Evolutionary conservation across 2,888 invertebrate genomes (phyloP).

Genomic region (Dorcus hopei): DNA sequence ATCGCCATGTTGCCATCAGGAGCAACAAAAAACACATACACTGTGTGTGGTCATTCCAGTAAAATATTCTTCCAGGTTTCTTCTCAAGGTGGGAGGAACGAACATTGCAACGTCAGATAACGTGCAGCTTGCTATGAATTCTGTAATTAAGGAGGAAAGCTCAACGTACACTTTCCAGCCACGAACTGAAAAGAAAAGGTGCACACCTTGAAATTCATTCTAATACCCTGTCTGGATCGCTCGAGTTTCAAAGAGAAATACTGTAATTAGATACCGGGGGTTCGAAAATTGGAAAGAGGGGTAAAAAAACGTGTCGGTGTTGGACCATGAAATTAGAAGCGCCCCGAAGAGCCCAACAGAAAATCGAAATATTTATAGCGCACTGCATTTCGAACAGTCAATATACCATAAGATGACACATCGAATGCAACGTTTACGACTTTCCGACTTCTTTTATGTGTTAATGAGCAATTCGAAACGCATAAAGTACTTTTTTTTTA

Average conservation of each 20-base stretch:
- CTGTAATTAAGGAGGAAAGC: slow-evolving; percentile 30
- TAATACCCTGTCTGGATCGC: slow-evolving; percentile 18
- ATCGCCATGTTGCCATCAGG: slow-evolving; percentile 10
- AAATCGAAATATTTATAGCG: slow-evolving; percentile 39
- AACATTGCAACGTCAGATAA: slow-evolving; percentile 33
- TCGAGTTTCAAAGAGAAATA: slow-evolving; percentile 42
- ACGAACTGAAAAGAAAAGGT: slow-evolving; percentile 24
- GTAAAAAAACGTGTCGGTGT: slow-evolving; percentile 38
- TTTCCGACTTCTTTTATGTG: slow-evolving; percentile 32
- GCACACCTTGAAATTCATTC: slow-evolving; percentile 19
- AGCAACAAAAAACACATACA: slow-evolving; percentile 22
- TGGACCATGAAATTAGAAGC: slow-evolving; percentile 47
- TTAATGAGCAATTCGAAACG: slow-evolving; percentile 29
- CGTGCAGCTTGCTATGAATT: slow-evolving; percentile 29
- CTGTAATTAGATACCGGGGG: slow-evolving; percentile 45
- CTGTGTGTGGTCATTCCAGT: slow-evolving; percentile 36
- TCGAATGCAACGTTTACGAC: slow-evolving; percentile 29
- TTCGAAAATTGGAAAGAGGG: slow-evolving; percentile 42
- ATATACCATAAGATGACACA: slow-evolving; percentile 29
- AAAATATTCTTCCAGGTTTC: slow-evolving; percentile 38
- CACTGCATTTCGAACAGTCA: slow-evolving; percentile 25
- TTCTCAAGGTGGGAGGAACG: slow-evolving; percentile 30
- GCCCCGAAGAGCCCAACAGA: slow-evolving; percentile 40
- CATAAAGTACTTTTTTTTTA: slow-evolving; percentile 23
- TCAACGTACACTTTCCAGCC: slow-evolving; percentile 15